A percentile compares a stretch with the other conserved stretches of the same genome.
These are phyloP conservation scores for Drosophila monieri DNA, from an alignment of 2,888 invertebrate species.

Conservation along the genomic window DNA sequence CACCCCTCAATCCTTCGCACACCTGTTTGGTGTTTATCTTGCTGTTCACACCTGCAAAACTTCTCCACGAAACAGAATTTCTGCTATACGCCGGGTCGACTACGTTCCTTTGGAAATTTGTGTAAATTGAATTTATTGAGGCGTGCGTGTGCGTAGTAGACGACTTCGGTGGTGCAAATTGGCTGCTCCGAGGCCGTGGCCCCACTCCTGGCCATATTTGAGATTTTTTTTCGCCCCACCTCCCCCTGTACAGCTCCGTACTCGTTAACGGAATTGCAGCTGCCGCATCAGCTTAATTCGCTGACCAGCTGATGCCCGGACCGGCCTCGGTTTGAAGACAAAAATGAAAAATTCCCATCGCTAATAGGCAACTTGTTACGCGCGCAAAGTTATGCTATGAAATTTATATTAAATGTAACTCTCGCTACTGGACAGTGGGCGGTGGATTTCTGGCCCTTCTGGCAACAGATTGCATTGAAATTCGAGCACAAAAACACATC, in stretches of 20 bases:
- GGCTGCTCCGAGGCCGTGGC: constrained; percentile 70
- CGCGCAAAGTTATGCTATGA: constrained; percentile 66
- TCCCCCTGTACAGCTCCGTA: too few species aligned
- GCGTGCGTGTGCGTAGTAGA: constrained; percentile 77
- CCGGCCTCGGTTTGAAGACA: constrained; percentile 8
- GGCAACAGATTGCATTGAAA: constrained; percentile 72
- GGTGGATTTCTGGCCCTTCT: constrained; percentile 18
- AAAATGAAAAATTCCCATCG: constrained; percentile 53
- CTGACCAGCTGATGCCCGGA: constrained; percentile 60
- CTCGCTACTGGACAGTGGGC: constrained; percentile 17
- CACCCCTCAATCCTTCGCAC: constrained; percentile 11
- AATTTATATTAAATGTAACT: constrained; percentile 55
- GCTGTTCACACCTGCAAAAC: constrained; percentile 76
- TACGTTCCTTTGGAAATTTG: constrained; percentile 74
- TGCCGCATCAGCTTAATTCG: constrained; percentile 73
- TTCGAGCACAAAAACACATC: constrained; percentile 31
- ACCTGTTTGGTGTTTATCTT: constrained; percentile 64
- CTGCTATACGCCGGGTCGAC: constrained; percentile 19
- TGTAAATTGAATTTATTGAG: constrained; percentile 80
- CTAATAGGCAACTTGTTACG: constrained; percentile 72
- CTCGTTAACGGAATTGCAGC: constrained; percentile 62
- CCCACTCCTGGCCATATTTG: constrained; percentile 53
- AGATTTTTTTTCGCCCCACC: constrained; percentile 33
- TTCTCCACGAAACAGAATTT: constrained; percentile 59
- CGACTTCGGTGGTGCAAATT: constrained; percentile 77